Base-by-base conservation (phyloP, 2,797 vertebrate genomes). In the Pantherophis vulpinus region DNA sequence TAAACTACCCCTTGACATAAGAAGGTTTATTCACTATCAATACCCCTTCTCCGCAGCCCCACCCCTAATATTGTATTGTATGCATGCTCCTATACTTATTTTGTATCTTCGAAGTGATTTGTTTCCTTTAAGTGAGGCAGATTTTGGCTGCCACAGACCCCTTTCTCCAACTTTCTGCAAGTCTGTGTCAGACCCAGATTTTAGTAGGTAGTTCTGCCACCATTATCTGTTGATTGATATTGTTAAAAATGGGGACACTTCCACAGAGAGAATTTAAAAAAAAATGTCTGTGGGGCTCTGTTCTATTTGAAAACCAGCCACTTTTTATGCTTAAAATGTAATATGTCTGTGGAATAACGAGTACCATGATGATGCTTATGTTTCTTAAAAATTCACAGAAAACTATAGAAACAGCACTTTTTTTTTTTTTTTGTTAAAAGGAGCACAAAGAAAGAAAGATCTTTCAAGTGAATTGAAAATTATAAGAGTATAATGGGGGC, bases 391-490 rank as follows among this genome's bases (percentile, higher is more conserved):
- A 93, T 93, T 87, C 56, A 79, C 25, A 90, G 79, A 56, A 90
- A 93, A 90, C 16, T 90, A 54, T 58, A 61, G 70, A 74, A 89
- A 47, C 66, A 32, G 20, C n/a, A 59, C 47, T 93, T 51, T 92
- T 93, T 95, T 87, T 32, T 32, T 66, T 42, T 95, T 87, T 32
- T 66, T 42, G 7, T 91, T 88, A 95, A 95, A 94, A 96, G 92
- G 89, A 95, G 60, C 92, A 94, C 88, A 42, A 87, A 94, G 95
- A 94, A 96, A 89, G 87, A 95, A 94, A 89, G 92, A 95, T 89
- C 60, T 95, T 95, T 93, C 93, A 90, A 95, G 95, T 95, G 90
- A 94, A 97, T 95, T 96, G 93, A 96, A 93, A 95, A 95, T 95
- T 89, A 90, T 91, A 95, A 32, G 23, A 93, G 2, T 32, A 96